A percentile compares a stretch with the other conserved stretches of the same genome.
Evolutionary conservation across 2,888 invertebrate species (phyloP).

Genomic region (Ischnura elegans): DNA sequence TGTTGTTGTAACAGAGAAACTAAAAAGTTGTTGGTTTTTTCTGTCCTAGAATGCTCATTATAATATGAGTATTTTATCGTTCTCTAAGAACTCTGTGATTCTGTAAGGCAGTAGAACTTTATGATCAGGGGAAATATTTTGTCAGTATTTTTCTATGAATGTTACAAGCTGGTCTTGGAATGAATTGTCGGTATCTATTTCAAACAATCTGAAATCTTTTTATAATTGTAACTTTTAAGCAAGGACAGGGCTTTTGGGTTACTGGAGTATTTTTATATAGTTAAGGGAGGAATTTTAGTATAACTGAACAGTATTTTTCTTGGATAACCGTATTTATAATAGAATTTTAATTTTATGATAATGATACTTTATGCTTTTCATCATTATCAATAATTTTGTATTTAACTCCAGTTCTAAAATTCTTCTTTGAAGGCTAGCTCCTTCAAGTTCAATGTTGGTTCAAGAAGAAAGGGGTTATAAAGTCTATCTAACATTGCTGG

Average conservation of each 20-base stretch:
- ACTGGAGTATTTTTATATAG: slow-evolving; percentile 64
- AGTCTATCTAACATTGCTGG: slow-evolving; percentile 36
- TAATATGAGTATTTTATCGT: slow-evolving; percentile 48
- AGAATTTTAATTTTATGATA: slow-evolving; percentile 62
- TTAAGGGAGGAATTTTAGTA: slow-evolving; percentile 45
- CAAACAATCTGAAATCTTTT: slow-evolving; percentile 51
- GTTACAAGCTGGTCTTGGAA: slow-evolving; percentile 66
- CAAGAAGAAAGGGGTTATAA: not conserved
- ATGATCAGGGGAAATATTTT: slow-evolving; percentile 65
- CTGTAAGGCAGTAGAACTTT: slow-evolving; percentile 57
- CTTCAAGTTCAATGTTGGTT: slow-evolving; percentile 1
- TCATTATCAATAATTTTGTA: slow-evolving; percentile 56
- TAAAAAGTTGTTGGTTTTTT: slow-evolving; percentile 47
- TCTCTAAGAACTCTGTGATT: slow-evolving; percentile 56
- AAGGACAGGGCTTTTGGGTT: slow-evolving; percentile 57
- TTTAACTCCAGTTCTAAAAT: slow-evolving; percentile 35
- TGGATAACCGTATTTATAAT: slow-evolving; percentile 50
- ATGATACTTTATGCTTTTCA: slow-evolving; percentile 54
- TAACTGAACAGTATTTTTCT: slow-evolving; percentile 55
- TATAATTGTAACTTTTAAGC: slow-evolving; percentile 65
- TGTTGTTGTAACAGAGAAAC: slow-evolving; percentile 42
- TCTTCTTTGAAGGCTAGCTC: slow-evolving; percentile 10
- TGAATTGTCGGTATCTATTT: slow-evolving; percentile 61
- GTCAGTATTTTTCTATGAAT: slow-evolving; percentile 67
- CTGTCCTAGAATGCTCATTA: slow-evolving; percentile 53